Conservation (phyloP, 2,797 vertebrate species). For the Falco columbarius region DNA sequence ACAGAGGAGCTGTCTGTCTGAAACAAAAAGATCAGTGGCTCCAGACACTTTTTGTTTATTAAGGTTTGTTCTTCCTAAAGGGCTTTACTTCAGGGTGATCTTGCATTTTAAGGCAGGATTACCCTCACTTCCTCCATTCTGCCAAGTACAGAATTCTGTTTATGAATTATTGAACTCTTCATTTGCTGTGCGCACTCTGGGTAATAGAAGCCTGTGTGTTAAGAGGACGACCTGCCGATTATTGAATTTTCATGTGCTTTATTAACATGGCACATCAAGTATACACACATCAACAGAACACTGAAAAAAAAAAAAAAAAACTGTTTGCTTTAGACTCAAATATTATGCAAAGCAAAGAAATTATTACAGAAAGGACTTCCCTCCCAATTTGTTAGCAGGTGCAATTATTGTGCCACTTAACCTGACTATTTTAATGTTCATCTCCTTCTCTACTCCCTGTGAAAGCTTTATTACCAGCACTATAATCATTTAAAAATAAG, state of each 20-base stretch:
- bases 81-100: background rate
- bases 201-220: conserved; percentile 10
- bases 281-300: conserved; percentile 19
- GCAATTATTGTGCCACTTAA: conserved; percentile 44
- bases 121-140: background rate
- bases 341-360: background rate
- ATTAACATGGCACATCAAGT: conserved; percentile 39
- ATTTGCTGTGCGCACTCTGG: background rate
- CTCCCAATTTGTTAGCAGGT: background rate
- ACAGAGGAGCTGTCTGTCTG: background rate
- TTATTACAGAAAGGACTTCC: background rate
- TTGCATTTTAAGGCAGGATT: background rate
- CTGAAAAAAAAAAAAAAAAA: background rate
- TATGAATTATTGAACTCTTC: conserved; percentile 54
- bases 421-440: conserved; percentile 25
- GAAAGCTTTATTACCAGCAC: conserved; percentile 37
- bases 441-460: conserved; percentile 5
- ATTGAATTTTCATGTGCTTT: conserved; percentile 4
- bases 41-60: background rate
- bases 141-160: background rate
- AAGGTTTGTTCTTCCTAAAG: conserved; percentile 42
- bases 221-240: conserved; percentile 42
- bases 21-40: conserved; percentile 2
- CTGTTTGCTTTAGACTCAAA: conserved; percentile 4
- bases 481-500: background rate